phyloP scores from a whole-genome alignment of 2,888 invertebrate species.

The Anaspis maculata region DNA sequence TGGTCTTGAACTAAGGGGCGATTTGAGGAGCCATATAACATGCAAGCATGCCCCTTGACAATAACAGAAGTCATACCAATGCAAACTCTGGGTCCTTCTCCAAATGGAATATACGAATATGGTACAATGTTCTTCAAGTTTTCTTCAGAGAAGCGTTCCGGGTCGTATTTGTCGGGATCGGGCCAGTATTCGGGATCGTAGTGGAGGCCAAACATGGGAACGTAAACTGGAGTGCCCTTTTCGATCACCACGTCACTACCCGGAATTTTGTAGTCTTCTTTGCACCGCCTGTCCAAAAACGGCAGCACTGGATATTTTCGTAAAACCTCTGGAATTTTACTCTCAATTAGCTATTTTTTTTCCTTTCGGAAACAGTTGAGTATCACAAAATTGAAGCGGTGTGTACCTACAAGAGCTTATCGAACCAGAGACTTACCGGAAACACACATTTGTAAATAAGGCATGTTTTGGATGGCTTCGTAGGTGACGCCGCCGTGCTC shows the following conservation, averaged over 20 bases:
- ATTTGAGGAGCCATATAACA: too few relatives aligned
- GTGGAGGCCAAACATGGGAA: constrained; percentile 35
- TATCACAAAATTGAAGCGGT: constrained; percentile 37
- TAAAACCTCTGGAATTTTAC: constrained; percentile 34
- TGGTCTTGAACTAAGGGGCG: too few relatives aligned
- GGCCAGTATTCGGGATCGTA: constrained; percentile 35
- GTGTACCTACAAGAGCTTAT: constrained; percentile 5
- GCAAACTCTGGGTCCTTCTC: constrained; percentile 17
- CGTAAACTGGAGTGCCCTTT: constrained; percentile 37
- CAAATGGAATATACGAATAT: constrained; percentile 14
- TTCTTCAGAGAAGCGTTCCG: constrained; percentile 37
- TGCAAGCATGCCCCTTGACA: too few relatives aligned
- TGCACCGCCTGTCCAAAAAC: constrained; percentile 28
- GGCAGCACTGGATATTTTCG: constrained; percentile 39
- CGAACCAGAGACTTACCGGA: constrained; percentile 1
- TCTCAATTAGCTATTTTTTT: constrained; percentile 19
- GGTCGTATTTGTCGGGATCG: constrained; percentile 15
- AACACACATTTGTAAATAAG: background rate
- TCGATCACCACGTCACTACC: constrained; percentile 36
- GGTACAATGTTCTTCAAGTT: constrained; percentile 35
- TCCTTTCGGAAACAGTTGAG: constrained; percentile 33
- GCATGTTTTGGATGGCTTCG: background rate
- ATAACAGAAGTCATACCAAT: too few relatives aligned
- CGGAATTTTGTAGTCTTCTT: constrained; percentile 33
- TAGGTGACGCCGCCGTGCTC: background rate